phyloP scores from a whole-genome alignment of 37 sponge, comb jelly and placozoan species.

The Axinella damicornis region DNA sequence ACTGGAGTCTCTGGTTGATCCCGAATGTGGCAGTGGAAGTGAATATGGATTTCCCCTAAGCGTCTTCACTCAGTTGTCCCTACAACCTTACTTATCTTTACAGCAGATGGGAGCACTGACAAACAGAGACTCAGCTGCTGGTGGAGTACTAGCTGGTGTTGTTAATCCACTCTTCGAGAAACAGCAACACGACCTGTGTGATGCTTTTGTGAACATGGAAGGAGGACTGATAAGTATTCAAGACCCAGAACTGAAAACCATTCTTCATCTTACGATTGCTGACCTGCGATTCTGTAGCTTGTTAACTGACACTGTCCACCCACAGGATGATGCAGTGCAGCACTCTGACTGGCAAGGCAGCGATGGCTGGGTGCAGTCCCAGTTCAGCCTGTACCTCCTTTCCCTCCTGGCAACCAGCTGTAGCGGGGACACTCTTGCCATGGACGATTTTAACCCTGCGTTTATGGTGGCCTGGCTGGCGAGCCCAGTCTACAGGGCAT shows the following conservation, averaged over 20 bases:
- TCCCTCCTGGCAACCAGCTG: constrained; percentile 51
- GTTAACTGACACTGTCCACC: constrained; percentile 3
- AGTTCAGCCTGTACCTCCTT: constrained; percentile 68
- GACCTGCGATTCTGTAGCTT: constrained; percentile 73
- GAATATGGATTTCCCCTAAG: constrained; percentile 37
- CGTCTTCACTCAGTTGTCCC: neutral
- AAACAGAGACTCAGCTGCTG: neutral
- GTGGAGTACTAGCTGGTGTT: constrained; percentile 44
- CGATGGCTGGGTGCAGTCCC: constrained; percentile 72
- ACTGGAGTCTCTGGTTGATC: constrained; percentile 24
- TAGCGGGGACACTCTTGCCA: neutral
- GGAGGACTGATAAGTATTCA: constrained; percentile 35
- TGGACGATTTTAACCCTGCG: constrained; percentile 55
- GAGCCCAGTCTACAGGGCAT: constrained; percentile 20
- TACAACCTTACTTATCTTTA: constrained; percentile 73
- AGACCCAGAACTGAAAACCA: constrained; percentile 16
- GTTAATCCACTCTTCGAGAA: constrained; percentile 80
- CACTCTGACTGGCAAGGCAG: constrained; percentile 74
- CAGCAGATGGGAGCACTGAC: constrained; percentile 65
- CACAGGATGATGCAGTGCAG: neutral
- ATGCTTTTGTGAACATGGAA: constrained; percentile 54
- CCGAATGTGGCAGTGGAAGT: neutral
- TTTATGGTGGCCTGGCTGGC: constrained; percentile 46
- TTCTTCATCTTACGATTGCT: constrained; percentile 59
- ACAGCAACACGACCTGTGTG: constrained; percentile 51